Evolutionary conservation across 2,797 vertebrate species (phyloP), one percentile per base, ranked within the genome.

Genomic region (Platalea minor): DNA sequence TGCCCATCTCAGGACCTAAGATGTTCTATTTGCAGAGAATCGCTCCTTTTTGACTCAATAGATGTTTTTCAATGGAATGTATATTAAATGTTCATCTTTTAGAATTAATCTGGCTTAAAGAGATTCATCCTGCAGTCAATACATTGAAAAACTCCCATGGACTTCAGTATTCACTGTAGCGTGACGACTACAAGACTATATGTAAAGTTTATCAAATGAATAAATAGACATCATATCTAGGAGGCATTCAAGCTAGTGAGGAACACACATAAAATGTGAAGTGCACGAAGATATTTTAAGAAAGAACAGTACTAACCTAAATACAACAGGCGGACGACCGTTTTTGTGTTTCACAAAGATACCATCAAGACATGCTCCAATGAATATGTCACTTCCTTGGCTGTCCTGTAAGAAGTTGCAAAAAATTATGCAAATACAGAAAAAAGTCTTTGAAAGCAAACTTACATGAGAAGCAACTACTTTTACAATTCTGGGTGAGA

Each of bases 261-360:
- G 20, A 92, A 59, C 20, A 35, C 16, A 59, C 2, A 29, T 11
- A 59, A 89, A 90, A 77, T 10, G 7, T 26, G 37, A 90, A 53
- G 3, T 13, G 19, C 43, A 50, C 17, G 4, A 77, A 72, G 33
- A 9, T 26, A 59, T 46, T 89, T 64, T 33, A 74, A 80, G 43
- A 70, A 53, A 54, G 20, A 88, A 59, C 17, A 65, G 65, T 61
- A 95, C 97, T 56, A 97, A 99, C 99, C 99, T 98, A 91, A 99
- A 99, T 84, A 99, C 96, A 93, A 99, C 98, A 81, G 99, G 98
- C 26, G 99, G 98, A 68, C 99, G 98, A 79, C 99, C 99, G 79
- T 98, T 99, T 98, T 99, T 99, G 96, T 99, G 98, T 88, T 99
- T 99, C 94, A 99, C 99, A 93, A 99, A 99, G 97, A 99, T 99